Evolutionary conservation across 2,888 invertebrate genomes (phyloP), one percentile per base, ranked within the genome.

Genomic region (Candidula unifasciata): DNA sequence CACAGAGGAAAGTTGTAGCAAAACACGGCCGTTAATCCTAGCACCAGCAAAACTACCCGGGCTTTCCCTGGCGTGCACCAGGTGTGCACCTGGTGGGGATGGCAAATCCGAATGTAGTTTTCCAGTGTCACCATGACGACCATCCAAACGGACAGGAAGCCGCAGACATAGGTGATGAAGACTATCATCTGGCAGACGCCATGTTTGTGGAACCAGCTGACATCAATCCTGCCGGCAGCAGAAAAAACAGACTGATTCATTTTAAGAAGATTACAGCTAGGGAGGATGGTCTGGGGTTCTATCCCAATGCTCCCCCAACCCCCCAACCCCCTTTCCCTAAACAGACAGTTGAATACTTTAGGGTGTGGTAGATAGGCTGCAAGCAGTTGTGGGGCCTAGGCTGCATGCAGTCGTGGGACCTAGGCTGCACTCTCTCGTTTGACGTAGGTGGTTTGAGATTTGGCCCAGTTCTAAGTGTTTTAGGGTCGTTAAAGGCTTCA

Each of bases 141-240:
- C 54, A 84, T 57, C 87, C 87, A 87, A 1, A 87, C 87, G 0
- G 87, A 87, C 5, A 83, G 68, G 44, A 85, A 87, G 0, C 84
- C 80, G 54, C 83, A 85, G 24, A 85, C 64, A 27, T 87, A 87
- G 30, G 87, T 82, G 64, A 81, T 27, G 74, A 87, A 85, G 8
- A 85, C 69, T 16, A 71, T 95, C 66, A 96, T 93, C 90, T 97
- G 96, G 90, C 97, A 97, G 94, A 95, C 95, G 16, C 95, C 95
- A 33, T 95, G 78, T 35, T 30, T 60, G 64, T 78, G 78, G n/a
- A 78, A 78, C 78, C 78, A 78, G 64, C 21, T n/a, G 16, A 78
- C 64, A 0, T 78, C 66, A 3, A 78, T 2, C 16, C 78, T 78
- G 64, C 1, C 10, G 73, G 3, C 13, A 44, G 44, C 44, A 44